These are phyloP conservation scores for Phoenicopterus ruber DNA, from an alignment of 2,113 vertebrate genomes.

Conservation along the genomic window DNA sequence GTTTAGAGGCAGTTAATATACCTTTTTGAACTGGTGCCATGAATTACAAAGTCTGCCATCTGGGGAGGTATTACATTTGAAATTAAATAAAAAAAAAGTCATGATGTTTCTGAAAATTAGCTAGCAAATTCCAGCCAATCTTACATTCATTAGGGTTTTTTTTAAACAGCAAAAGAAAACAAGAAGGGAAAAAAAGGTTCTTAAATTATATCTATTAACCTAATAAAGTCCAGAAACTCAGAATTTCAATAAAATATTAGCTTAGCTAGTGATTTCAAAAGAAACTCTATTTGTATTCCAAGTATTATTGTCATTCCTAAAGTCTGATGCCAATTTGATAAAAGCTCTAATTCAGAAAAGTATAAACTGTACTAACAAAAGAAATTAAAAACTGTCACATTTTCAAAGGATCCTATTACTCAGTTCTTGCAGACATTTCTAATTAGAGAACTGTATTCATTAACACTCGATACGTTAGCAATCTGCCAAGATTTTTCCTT, in stretches of 20 bases:
- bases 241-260: slow-evolving; percentile 26
- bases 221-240: slow-evolving; percentile 43
- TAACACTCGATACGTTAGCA: slow-evolving; percentile 58
- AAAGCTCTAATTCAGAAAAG: slow-evolving; percentile 30
- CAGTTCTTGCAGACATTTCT: slow-evolving; percentile 36
- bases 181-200: slow-evolving; percentile 1
- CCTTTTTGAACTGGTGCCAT: slow-evolving; percentile 77
- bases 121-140: slow-evolving; percentile 68
- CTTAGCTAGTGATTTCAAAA: slow-evolving; percentile 11
- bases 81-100: slow-evolving; percentile 54
- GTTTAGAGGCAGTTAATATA: slow-evolving; percentile 73
- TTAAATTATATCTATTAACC: slow-evolving; percentile 62
- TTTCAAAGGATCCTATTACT: slow-evolving; percentile 55
- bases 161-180: slow-evolving; percentile 10
- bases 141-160: slow-evolving; percentile 34
- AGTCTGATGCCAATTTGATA: slow-evolving; percentile 36
- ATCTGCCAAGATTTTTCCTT: slow-evolving; percentile 40
- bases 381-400: slow-evolving; percentile 46
- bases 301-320: slow-evolving; percentile 23
- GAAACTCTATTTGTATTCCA: slow-evolving; percentile 29
- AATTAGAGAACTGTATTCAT: slow-evolving; percentile 64
- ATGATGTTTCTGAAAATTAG: slow-evolving; percentile 73
- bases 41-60: slow-evolving; percentile 74
- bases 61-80: slow-evolving; percentile 76
- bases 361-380: slow-evolving; percentile 44